A percentile compares a stretch with the other conserved stretches of the same genome.
phyloP scores from a whole-genome alignment of 2,888 invertebrate genomes.

The Eudemis profundana region DNA sequence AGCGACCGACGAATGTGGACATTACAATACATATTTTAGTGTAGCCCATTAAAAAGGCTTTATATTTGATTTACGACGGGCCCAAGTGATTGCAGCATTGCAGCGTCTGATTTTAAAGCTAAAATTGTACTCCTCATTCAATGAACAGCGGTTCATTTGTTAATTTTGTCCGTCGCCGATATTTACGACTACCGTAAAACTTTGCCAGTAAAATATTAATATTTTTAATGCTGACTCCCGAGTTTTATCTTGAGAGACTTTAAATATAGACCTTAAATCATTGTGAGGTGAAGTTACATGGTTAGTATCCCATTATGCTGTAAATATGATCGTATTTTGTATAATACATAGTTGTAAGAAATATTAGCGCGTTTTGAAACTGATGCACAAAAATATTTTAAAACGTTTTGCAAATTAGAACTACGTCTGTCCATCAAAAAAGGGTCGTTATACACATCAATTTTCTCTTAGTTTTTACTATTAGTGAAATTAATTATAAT shows the following conservation, averaged over 20 bases:
- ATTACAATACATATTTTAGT: slow-evolving; percentile 70
- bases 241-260: slow-evolving; percentile 45
- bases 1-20: slow-evolving; percentile 52
- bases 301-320: too few species aligned
- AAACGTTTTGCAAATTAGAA: too few species aligned
- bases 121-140: slow-evolving; percentile 73
- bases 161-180: slow-evolving; percentile 75
- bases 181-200: slow-evolving; percentile 76
- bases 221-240: slow-evolving; percentile 67
- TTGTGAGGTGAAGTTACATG: slow-evolving; percentile 7
- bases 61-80: slow-evolving; percentile 78
- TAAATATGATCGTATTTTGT: too few species aligned
- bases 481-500: too few species aligned
- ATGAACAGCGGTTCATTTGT: slow-evolving; percentile 78
- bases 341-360: too few species aligned
- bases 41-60: slow-evolving; percentile 76
- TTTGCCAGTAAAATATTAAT: slow-evolving; percentile 69
- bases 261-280: slow-evolving; percentile 22
- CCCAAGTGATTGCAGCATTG: slow-evolving; percentile 70
- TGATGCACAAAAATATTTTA: too few species aligned
- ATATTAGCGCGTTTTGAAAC: too few species aligned
- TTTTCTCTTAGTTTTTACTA: too few species aligned
- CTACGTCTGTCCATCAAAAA: too few species aligned
- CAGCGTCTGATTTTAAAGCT: slow-evolving; percentile 66
- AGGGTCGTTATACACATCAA: too few species aligned